A percentile compares a stretch with the other conserved stretches of the same genome.
Conservation (phyloP, 1,140 invertebrate species). For the Drosophila erecta region DNA sequence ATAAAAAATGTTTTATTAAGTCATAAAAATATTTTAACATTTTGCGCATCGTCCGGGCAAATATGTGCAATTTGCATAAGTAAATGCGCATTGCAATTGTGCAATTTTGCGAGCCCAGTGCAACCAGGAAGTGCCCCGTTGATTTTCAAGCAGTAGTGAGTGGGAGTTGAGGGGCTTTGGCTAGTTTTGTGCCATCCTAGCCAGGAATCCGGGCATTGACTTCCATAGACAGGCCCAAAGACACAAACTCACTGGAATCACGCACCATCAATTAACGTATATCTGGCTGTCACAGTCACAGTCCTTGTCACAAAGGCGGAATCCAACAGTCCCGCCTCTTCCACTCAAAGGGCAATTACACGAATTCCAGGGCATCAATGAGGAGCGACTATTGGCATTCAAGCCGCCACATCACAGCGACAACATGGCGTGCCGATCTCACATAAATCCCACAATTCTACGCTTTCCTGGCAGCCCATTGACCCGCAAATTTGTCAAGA, state of each 20-base stretch:
- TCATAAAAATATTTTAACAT: constrained; percentile 82
- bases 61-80: constrained; percentile 67
- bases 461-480: constrained; percentile 4
- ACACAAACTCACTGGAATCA: constrained; percentile 26
- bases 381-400: constrained; percentile 68
- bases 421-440: constrained; percentile 57
- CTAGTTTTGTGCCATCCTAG: neutral
- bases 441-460: constrained; percentile 53
- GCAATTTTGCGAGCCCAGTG: constrained; percentile 59
- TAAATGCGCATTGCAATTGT: constrained; percentile 79
- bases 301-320: constrained; percentile 43
- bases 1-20: constrained; percentile 83
- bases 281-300: constrained; percentile 60
- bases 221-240: constrained; percentile 11
- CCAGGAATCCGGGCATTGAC: constrained; percentile 13
- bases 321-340: constrained; percentile 32
- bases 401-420: constrained; percentile 53
- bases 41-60: constrained; percentile 47
- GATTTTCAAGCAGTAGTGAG: constrained; percentile 4
- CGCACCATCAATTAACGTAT: constrained; percentile 79
- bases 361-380: constrained; percentile 68
- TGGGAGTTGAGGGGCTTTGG: constrained; percentile 6
- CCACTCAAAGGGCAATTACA: constrained; percentile 58
- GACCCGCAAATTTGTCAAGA: constrained; percentile 56
- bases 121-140: constrained; percentile 72